A percentile compares a stretch with the other conserved stretches of the same genome.
Conservation (phyloP, 30 jellyfish, hydroid and myxozoan genomes). For the Aurelia aurita complex sp. Pacific region DNA sequence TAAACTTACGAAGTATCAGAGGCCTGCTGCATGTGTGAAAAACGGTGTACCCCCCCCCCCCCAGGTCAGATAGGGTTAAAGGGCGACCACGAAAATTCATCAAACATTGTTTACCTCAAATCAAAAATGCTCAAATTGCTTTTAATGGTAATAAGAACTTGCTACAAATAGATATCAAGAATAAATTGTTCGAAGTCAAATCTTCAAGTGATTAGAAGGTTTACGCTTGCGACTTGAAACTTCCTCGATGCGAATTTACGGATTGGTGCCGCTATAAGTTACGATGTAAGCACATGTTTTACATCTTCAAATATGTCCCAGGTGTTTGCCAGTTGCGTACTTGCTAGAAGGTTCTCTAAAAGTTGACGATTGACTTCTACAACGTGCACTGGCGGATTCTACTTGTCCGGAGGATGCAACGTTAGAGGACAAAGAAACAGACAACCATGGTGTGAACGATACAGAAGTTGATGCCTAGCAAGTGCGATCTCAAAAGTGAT, state of each 20-base stretch:
- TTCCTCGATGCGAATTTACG: constrained; percentile 1
- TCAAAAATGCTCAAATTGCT: no score
- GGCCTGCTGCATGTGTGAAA: no score
- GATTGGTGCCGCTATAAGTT: constrained; percentile 9
- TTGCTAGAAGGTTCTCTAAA: constrained; percentile 19
- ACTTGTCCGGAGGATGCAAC: constrained; percentile 30
- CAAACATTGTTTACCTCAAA: no score
- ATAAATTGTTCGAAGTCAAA: no score
- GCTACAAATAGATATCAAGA: no score
- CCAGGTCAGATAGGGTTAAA: no score
- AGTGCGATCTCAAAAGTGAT: constrained; percentile 13
- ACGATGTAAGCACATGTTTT: constrained; percentile 28
- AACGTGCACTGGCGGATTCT: constrained; percentile 34
- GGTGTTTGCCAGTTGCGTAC: constrained; percentile 29
- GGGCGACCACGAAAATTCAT: no score
- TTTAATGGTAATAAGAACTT: no score
- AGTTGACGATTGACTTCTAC: constrained; percentile 27
- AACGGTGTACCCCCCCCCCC: no score
- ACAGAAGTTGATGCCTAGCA: constrained; percentile 19
- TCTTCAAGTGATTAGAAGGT: neutral
- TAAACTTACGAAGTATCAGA: no score
- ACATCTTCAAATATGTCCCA: constrained; percentile 23
- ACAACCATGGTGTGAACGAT: constrained; percentile 4
- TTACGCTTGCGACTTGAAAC: constrained; percentile 1
- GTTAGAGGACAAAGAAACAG: neutral